Percentiles rank a stretch among this genome's conserved stretches.
Evolutionary conservation across 23 tunicate species (phyloP).

Genomic region (Ascidia mentula): DNA sequence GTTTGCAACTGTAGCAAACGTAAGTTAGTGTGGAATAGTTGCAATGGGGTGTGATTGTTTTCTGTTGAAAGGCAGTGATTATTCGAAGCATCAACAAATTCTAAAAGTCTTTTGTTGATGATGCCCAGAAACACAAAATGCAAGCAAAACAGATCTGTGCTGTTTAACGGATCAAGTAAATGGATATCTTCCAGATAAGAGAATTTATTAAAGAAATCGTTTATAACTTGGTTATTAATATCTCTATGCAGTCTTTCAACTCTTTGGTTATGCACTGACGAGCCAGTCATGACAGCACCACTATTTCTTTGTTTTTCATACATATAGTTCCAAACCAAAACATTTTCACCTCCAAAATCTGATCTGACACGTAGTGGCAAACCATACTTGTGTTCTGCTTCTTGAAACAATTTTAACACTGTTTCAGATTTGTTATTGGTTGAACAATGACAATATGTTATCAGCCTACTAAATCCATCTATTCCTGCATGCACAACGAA

Average conservation of each 20-base stretch:
- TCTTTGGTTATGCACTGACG: slow-evolving; percentile 11
- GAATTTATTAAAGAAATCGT: not conserved
- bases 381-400: slow-evolving; percentile 3
- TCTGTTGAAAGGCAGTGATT: slow-evolving; percentile 8
- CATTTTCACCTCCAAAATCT: slow-evolving; percentile 1
- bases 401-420: slow-evolving; percentile 11
- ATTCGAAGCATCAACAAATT: slow-evolving; percentile 12
- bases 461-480: not conserved
- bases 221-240: slow-evolving; percentile 7
- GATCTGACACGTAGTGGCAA: slow-evolving; percentile 1
- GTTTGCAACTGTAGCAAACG: not conserved
- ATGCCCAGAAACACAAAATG: slow-evolving; percentile 1
- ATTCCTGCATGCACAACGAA: slow-evolving; percentile 4
- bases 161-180: not conserved
- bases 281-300: not conserved
- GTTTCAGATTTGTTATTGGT: not conserved
- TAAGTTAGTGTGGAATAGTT: not conserved
- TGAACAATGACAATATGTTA: not conserved
- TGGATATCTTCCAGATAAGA: not conserved
- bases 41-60: not conserved
- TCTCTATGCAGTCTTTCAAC: slow-evolving; percentile 10
- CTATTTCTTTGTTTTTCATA: not conserved
- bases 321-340: not conserved
- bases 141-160: not conserved
- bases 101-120: not conserved